Evolutionary conservation across 2,113 vertebrate species (phyloP).

Genomic region (Noctilio leporinus): DNA sequence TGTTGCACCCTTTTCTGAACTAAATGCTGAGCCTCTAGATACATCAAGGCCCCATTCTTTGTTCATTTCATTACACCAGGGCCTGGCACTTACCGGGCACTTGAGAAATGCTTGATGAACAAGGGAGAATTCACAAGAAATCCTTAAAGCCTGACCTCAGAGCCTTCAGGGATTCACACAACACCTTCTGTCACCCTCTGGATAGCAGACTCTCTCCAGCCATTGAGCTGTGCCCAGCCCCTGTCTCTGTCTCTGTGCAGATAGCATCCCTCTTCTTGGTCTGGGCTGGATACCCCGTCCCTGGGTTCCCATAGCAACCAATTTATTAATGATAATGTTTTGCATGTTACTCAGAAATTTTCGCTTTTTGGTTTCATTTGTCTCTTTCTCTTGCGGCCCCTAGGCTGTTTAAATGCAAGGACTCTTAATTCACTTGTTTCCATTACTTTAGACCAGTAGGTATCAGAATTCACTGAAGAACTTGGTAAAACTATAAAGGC

Average conservation of each 20-base stretch:
- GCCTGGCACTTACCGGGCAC: not conserved
- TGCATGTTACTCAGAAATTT: not conserved
- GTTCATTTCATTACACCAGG: not conserved
- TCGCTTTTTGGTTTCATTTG: not conserved
- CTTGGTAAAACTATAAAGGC: not conserved
- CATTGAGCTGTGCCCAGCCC: not conserved
- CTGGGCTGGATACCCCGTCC: not conserved
- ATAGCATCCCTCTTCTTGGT: not conserved
- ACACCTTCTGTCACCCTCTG: not conserved
- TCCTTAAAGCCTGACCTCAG: not conserved
- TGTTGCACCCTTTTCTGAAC: not conserved
- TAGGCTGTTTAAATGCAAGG: not conserved
- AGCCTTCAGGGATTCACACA: not conserved
- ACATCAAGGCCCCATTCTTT: not conserved
- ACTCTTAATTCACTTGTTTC: not conserved
- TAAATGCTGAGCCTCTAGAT: not conserved
- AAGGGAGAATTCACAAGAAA: not conserved
- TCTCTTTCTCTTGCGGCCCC: not conserved
- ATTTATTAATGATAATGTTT: not conserved
- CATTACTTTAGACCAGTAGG: not conserved
- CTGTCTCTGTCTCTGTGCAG: not conserved
- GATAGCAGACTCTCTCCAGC: not conserved
- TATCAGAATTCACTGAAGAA: not conserved
- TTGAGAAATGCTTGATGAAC: not conserved
- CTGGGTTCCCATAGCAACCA: not conserved